Evolutionary conservation across 2,797 vertebrate genomes (phyloP).

Genomic region (Peromyscus eremicus): DNA sequence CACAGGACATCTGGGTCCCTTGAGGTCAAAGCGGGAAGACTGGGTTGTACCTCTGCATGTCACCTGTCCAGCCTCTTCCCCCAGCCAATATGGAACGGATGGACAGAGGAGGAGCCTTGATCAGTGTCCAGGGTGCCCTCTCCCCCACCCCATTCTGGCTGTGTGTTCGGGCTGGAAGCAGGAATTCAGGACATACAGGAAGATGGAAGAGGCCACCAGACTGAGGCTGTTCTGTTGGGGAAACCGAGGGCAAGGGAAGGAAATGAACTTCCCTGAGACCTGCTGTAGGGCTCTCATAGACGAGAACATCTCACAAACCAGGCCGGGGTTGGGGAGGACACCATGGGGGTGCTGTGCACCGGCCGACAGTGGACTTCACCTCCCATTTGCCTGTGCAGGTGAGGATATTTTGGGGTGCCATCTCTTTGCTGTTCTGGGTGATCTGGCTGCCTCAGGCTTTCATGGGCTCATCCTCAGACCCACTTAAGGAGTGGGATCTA

Average conservation of each 20-base stretch:
- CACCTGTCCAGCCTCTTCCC: background rate
- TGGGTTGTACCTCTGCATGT: background rate
- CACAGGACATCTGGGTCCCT: background rate
- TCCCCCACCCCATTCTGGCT: accelerated
- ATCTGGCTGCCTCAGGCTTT: background rate
- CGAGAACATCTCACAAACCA: background rate
- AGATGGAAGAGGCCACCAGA: background rate
- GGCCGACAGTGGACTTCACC: accelerated
- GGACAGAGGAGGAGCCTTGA: too few species aligned
- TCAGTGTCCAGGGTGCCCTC: accelerated
- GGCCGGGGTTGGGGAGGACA: background rate
- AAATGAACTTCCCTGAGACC: background rate
- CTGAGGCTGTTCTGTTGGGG: background rate
- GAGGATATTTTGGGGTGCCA: background rate
- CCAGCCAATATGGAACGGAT: background rate
- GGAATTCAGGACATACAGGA: too few species aligned
- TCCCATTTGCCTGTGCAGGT: accelerated
- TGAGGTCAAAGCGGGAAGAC: background rate
- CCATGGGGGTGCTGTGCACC: background rate
- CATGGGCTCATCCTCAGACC: background rate
- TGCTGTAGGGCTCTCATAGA: background rate
- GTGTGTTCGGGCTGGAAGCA: background rate
- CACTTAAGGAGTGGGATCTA: too few species aligned
- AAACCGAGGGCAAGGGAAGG: background rate
- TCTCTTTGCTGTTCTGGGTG: background rate